Evolutionary conservation across 2,113 vertebrate species (phyloP).

Genomic region (Carassius gibelio): DNA sequence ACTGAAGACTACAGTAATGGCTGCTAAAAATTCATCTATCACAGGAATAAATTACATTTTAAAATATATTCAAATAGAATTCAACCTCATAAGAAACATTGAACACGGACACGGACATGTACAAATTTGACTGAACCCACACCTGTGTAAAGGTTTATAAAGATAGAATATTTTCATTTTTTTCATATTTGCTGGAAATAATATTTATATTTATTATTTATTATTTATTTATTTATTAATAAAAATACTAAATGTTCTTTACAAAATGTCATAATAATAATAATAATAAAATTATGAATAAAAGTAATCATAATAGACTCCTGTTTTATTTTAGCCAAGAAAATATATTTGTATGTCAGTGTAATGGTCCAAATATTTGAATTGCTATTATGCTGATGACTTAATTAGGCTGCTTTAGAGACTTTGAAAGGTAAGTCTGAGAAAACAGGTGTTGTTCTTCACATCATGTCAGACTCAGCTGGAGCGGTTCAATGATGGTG

Average conservation of each 20-base stretch:
- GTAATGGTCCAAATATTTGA: background rate
- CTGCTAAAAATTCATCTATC: background rate
- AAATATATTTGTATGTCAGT: background rate
- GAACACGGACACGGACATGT: background rate
- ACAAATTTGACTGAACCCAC: background rate
- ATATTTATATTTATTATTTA: no score
- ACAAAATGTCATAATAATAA: no score
- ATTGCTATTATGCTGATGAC: background rate
- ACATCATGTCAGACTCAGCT: background rate
- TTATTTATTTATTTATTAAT: no score
- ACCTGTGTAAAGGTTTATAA: background rate
- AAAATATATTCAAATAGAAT: background rate
- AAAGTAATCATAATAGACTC: background rate
- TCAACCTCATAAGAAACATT: background rate
- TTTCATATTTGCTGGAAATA: background rate
- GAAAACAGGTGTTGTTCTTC: conserved; percentile 4
- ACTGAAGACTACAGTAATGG: background rate
- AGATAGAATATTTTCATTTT: background rate
- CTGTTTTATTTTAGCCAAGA: background rate
- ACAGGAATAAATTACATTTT: background rate
- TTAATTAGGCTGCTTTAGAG: background rate
- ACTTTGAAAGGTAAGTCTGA: background rate
- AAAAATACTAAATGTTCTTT: no score
- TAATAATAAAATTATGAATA: no score
- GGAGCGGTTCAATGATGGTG: conserved; percentile 25